These are phyloP conservation scores for Aphidius gifuensis DNA, from an alignment of 1,140 invertebrate genomes.

Conservation along the genomic window DNA sequence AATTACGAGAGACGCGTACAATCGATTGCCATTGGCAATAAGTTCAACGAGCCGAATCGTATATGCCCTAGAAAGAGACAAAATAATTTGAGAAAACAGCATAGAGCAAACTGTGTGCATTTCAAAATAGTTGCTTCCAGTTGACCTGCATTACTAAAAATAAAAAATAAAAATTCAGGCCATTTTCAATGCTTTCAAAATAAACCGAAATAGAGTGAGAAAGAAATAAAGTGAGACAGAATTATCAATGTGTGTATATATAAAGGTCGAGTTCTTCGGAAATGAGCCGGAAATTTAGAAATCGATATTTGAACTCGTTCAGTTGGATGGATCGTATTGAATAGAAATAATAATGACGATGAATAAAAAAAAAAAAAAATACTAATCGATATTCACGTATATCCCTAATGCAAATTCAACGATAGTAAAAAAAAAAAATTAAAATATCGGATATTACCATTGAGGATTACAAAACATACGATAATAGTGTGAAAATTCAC, in stretches of 20 bases:
- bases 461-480: too few relatives aligned
- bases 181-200: slow-evolving; percentile 16
- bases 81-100: neutral
- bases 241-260: too few relatives aligned
- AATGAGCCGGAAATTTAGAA: slow-evolving; percentile 36
- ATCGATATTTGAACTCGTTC: slow-evolving; percentile 36
- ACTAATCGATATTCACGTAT: neutral
- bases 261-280: slow-evolving; percentile 22
- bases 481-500: too few relatives aligned
- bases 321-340: slow-evolving; percentile 14
- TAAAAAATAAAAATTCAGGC: slow-evolving; percentile 26
- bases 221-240: neutral
- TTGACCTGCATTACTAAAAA: slow-evolving; percentile 37
- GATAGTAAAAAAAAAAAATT: neutral
- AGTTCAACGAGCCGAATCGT: slow-evolving; percentile 19
- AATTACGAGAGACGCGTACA: slow-evolving; percentile 12
- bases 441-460: too few relatives aligned
- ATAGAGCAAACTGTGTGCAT: neutral
- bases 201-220: neutral
- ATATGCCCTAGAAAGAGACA: neutral
- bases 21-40: slow-evolving; percentile 23
- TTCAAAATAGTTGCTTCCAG: slow-evolving; percentile 31
- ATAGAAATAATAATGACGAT: neutral
- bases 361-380: neutral
- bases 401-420: neutral